Percentiles rank a stretch among this genome's conserved stretches.
Evolutionary conservation across 2,888 invertebrate genomes (phyloP).

Genomic region (Pediacus dermestoides): DNA sequence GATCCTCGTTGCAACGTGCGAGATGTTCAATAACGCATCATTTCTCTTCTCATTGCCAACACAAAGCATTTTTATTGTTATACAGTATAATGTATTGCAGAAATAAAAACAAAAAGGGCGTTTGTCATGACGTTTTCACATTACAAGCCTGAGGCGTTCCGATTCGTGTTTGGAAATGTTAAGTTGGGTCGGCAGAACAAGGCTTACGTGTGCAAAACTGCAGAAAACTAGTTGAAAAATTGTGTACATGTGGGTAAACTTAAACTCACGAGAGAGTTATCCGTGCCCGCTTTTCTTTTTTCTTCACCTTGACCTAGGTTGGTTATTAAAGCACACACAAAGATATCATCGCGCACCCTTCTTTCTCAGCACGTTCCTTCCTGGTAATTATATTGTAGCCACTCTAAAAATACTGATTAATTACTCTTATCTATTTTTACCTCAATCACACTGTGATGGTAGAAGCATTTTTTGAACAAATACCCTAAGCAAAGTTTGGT

Average conservation of each 20-base stretch:
- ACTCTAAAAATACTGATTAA: conserved; percentile 2
- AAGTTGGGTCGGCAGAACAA: not conserved
- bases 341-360: conserved; percentile 1
- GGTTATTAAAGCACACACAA: not conserved
- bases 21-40: no score
- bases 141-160: not conserved
- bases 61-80: no score
- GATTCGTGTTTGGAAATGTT: not conserved
- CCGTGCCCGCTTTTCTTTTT: no score
- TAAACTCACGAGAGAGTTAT: not conserved
- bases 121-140: no score
- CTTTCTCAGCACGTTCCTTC: conserved; percentile 3
- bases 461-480: no score
- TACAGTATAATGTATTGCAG: no score
- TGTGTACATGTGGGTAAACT: not conserved
- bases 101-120: no score
- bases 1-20: no score
- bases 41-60: no score
- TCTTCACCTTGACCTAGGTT: conserved; percentile 1
- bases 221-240: conserved; percentile 2
- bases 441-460: no score
- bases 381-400: conserved; percentile 7
- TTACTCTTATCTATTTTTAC: conserved; percentile 2
- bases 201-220: conserved; percentile 2
- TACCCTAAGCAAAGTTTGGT: no score